Evolutionary conservation across 2,113 vertebrate species (phyloP).

Genomic region (Gasterosteus aculeatus): DNA sequence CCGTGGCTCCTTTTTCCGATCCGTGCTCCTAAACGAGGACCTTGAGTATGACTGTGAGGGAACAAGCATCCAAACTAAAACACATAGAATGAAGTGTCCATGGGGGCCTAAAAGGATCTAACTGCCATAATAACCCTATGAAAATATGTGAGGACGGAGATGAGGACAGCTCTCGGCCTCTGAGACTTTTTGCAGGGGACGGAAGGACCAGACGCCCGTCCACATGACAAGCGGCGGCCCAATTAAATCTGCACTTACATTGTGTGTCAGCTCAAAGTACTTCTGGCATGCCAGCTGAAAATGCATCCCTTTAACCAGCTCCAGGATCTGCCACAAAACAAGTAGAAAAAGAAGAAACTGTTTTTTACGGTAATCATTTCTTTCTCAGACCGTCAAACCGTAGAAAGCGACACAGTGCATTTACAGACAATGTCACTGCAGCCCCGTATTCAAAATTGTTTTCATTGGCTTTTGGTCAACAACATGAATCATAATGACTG

Average conservation of each 20-base stretch:
- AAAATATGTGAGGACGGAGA: conserved; percentile 73
- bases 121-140: conserved; percentile 69
- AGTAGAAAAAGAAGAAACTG: neutral
- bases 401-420: conserved; percentile 5
- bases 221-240: conserved; percentile 50
- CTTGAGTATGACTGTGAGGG: conserved; percentile 54
- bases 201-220: conserved; percentile 41
- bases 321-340: conserved; percentile 86
- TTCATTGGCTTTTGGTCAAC: conserved; percentile 24
- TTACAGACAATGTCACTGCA: neutral
- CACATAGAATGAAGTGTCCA: conserved; percentile 64
- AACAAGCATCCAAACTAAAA: conserved; percentile 52
- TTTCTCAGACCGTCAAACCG: neutral
- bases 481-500: conserved; percentile 40
- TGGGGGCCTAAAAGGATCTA: conserved; percentile 57
- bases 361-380: neutral
- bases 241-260: conserved; percentile 84
- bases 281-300: conserved; percentile 98
- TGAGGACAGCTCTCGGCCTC: conserved; percentile 52
- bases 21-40: conserved; percentile 32
- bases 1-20: neutral
- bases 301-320: conserved; percentile 96
- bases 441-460: conserved; percentile 23
- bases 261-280: conserved; percentile 95
- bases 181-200: conserved; percentile 48